Conservation (phyloP, 2,797 vertebrate genomes). For the Silurus aristotelis region DNA sequence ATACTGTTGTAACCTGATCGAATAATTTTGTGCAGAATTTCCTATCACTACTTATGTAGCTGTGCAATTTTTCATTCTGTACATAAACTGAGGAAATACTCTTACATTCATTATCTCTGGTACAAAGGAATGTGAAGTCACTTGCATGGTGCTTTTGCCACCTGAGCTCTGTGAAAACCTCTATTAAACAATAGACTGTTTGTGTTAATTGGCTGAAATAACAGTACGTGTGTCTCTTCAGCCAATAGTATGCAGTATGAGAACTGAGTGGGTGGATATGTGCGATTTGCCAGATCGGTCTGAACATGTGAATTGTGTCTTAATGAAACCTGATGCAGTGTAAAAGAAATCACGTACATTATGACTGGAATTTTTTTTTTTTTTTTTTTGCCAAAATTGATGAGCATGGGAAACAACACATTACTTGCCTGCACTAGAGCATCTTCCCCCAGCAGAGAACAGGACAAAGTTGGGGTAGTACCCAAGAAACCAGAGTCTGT, state of each 20-base stretch:
- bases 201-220: neutral
- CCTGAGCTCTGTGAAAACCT: neutral
- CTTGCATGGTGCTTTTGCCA: neutral
- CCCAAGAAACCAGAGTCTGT: slow-evolving; percentile 97
- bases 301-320: neutral
- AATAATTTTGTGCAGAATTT: neutral
- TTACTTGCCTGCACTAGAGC: slow-evolving; percentile 92
- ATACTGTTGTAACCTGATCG: neutral
- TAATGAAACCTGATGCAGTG: neutral
- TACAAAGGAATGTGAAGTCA: neutral
- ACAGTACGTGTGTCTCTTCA: neutral
- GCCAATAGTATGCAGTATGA: neutral
- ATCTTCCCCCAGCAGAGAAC: slow-evolving; percentile 94
- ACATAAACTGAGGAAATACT: neutral
- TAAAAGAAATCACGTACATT: neutral
- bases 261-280: slow-evolving; percentile 15
- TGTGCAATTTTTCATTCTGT: neutral
- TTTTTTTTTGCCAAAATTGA: neutral
- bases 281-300: neutral
- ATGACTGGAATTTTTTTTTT: neutral
- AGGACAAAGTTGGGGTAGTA: slow-evolving; percentile 97
- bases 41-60: neutral
- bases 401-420: neutral
- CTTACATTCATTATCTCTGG: too few relatives aligned
- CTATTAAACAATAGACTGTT: neutral